Base-by-base conservation (phyloP, 2,113 vertebrate genomes). In the Urocolius indicus region DNA sequence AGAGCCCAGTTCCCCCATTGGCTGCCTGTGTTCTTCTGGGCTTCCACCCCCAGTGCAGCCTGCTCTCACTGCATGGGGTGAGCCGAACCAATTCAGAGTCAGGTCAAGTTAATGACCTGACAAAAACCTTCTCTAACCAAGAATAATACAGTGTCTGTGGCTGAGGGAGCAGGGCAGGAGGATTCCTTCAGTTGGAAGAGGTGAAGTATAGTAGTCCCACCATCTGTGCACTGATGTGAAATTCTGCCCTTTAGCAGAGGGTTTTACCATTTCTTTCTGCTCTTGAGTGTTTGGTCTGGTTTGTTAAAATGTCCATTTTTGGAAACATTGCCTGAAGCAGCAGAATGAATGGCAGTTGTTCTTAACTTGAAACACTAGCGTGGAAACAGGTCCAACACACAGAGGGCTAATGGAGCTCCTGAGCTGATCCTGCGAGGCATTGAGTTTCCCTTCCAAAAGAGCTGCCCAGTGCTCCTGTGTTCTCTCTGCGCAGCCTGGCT, bases 41-140 rank as follows among this genome's bases (percentile, higher is more conserved):
- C 51, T 75, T n/a, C n/a, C 36, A 66, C 32, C 11, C 15, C 1
- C 1, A 41, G 23, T 1, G 0, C 23, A 26, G 21, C 66, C 41
- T 57, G 34, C 19, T 74, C 27, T 71, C 90, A 58, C 41, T 6
- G 7, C 4, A 2, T 32, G 17, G 43, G 34, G 48, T 65, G 71
- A 84, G 30, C 63, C 61, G 45, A 26, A 5, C 57, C 65, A 43
- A 1, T 45, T 43, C 27, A 3, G 26, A 48, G 41, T 3, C 34
- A 46, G 12, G 36, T 30, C 30, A 41, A 0, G 45, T 71, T 49
- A 55, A 27, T 67, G 54, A 45, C 19, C 57, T 30, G 34, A 29
- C 34, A 48, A 19, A 79, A 84, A 27, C 21, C 19, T 71, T 49
- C 52, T 66, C 52, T 66, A 29, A 62, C 48, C 21, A 36, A 63